Base-by-base conservation (phyloP, 1,140 invertebrate genomes). In the Homalodisca vitripennis region DNA sequence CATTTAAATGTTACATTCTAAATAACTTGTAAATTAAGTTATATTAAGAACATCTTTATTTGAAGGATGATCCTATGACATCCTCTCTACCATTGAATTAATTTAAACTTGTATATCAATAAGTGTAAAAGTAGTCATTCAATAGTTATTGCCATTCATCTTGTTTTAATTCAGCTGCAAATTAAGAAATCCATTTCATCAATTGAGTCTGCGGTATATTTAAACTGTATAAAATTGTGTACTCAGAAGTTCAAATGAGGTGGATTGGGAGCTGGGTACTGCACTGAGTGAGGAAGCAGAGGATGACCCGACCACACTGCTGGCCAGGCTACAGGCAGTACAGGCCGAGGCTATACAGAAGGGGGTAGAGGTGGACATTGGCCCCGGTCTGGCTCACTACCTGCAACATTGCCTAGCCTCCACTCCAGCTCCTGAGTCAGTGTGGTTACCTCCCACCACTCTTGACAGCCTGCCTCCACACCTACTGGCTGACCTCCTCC, bases 251-350 rank as follows among this genome's bases (percentile, higher is more conserved):
- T 71, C 74, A 6, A 73, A 72, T 0, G 80, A 84, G 70, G 77
- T 79, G 1, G 84, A 87, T 63, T 87, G 85, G 82, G 75, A 78
- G 46, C 74, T 84, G n/a, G 84, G 84, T 83, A 72, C 83, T 83
- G 1, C 88, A 85, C 75, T 89, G 85, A 73, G 84, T 70, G 31
- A 82, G 71, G 85, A 85, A 80, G 85, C 86, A 0, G 77, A 79
- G 13, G 66, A 86, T 1, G 79, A 76, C 30, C 78, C 83, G 1
- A 76, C 78, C 0, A 82, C 85, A 72, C 81, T 86, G 1, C 74
- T 87, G 20, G 79, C 69, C 69, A 47, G 75, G 53, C 57, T 80
- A n/a, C 79, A 78, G 72, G 77, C 79, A 67, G 27, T 80, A 29
- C 77, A 81, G 68, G 75, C 77, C 24, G 70, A 73, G 27, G 72